Base-by-base conservation (phyloP, 2,888 invertebrate species). In the Brachynemurus nebulosus region DNA sequence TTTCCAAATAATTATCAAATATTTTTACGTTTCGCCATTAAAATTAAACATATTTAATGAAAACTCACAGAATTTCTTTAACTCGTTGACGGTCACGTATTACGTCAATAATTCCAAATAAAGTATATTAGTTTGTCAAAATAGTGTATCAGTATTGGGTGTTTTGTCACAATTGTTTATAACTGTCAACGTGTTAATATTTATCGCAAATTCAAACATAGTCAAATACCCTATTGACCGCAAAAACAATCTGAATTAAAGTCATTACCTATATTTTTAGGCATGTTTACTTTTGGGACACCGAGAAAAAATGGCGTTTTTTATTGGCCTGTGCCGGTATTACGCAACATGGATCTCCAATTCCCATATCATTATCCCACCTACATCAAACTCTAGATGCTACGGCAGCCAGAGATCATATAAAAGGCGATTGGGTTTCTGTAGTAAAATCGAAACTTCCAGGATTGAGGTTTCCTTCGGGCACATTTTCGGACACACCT, bases 281-380 rank as follows among this genome's bases (percentile, higher is more conserved):
- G 35, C 62, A 63, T 44, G 55, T 62, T 8, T 59, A 57, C 45
- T 63, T 63, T 50, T 63, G 63, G 62, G 53, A 55, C 6, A 51
- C 46, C 16, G 47, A 51, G 6, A 56, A 60, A 49, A 61, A 59
- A 48, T 65, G 65, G 64, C 51, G 58, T 14, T 65, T 64, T 45
- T 54, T 65, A 12, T 47, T 64, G 25, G 55, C 59, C 1, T 66
- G 65, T 47, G 57, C 62, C 19, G 65, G 65, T 4, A 49, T 62
- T 7, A 53, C 53, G 7, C 50, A 52, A 7, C 51, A 53, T 14
- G 54, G 52, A 1, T 52, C 49, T 16, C 44, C 48, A 2, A 46
- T 57, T 2, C 51, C 54, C 4, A 49, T 63, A 21, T 52, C 59
- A 25, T 46, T 62, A 1, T 50, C 53, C 2, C 53, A 60, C 38